These are phyloP conservation scores for Phyllotis vaccarum DNA, from an alignment of 2,797 vertebrate genomes.

Conservation along the genomic window DNA sequence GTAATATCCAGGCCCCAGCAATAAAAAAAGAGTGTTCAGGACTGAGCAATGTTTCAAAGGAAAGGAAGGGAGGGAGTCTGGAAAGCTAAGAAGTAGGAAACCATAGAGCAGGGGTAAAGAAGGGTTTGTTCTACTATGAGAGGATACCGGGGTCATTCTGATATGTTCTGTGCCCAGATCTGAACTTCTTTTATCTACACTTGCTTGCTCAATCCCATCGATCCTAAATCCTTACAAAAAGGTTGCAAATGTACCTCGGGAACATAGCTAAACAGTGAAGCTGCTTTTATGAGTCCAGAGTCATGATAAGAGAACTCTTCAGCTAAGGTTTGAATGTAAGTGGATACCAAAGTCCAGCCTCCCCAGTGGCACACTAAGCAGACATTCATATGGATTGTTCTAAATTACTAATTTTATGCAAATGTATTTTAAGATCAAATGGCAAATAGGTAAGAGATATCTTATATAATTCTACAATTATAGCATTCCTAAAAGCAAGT, in stretches of 20 bases:
- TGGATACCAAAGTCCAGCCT: conserved; percentile 16
- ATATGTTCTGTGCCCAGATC: not conserved
- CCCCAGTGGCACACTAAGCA: not conserved
- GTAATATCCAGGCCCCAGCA: not conserved
- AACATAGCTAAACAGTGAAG: not conserved
- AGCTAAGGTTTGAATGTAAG: not conserved
- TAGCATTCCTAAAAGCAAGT: not conserved
- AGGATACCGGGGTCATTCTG: not conserved
- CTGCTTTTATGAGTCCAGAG: not conserved
- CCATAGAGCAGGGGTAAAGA: not conserved
- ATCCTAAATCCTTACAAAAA: not conserved
- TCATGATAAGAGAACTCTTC: not conserved
- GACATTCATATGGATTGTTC: conserved; percentile 41
- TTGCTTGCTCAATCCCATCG: not conserved
- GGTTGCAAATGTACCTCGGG: not conserved
- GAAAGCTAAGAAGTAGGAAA: not conserved
- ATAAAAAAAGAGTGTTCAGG: not conserved
- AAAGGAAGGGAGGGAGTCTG: not conserved
- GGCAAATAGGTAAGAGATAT: not conserved
- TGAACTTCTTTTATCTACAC: not conserved
- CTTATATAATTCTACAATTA: conserved; percentile 5
- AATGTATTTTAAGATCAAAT: not conserved
- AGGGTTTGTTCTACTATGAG: not conserved
- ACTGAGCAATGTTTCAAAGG: not conserved
- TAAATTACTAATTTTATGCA: conserved; percentile 65